Percentiles rank a stretch among this genome's conserved stretches.
These are phyloP conservation scores for Dendroctonus valens DNA, from an alignment of 1,140 invertebrate genomes.

Conservation along the genomic window DNA sequence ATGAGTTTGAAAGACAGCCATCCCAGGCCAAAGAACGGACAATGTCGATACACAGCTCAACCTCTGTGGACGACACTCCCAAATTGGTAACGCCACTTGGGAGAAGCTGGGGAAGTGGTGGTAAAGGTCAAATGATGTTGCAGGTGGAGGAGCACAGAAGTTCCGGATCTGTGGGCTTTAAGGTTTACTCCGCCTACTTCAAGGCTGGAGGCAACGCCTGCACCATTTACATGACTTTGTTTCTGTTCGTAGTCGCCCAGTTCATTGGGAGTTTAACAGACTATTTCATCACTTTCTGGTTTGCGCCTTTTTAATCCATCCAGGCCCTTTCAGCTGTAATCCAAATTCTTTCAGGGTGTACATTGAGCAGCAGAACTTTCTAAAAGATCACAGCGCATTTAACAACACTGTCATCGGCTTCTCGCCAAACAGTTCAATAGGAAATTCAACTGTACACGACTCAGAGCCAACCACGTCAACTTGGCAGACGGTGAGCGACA, in stretches of 20 bases:
- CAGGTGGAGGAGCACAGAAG: constrained; percentile 51
- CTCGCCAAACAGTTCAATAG: not conserved
- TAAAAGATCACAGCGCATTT: constrained; percentile 6
- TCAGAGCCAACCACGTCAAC: not conserved
- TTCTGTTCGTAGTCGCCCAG: constrained; percentile 70
- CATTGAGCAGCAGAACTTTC: constrained; percentile 49
- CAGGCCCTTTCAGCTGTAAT: too few relatives aligned
- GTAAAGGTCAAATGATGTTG: not conserved
- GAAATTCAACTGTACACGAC: not conserved
- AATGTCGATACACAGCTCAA: constrained; percentile 41
- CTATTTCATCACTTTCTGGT: constrained; percentile 79
- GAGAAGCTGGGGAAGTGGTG: not conserved
- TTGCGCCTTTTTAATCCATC: constrained; percentile 24
- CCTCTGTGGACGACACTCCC: constrained; percentile 41
- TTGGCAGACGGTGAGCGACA: not conserved
- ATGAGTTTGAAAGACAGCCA: constrained; percentile 3
- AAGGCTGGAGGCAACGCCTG: constrained; percentile 64
- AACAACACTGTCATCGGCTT: not conserved
- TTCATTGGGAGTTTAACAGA: constrained; percentile 68
- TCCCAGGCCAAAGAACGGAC: constrained; percentile 6
- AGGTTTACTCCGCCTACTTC: constrained; percentile 70
- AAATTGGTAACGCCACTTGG: constrained; percentile 23
- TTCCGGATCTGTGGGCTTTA: constrained; percentile 53
- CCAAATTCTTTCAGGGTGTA: constrained; percentile 47
- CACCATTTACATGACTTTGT: constrained; percentile 57